Evolutionary conservation across 64 coral and sea anemone genomes (phyloP).

Genomic region (Stichodactyla helianthus): DNA sequence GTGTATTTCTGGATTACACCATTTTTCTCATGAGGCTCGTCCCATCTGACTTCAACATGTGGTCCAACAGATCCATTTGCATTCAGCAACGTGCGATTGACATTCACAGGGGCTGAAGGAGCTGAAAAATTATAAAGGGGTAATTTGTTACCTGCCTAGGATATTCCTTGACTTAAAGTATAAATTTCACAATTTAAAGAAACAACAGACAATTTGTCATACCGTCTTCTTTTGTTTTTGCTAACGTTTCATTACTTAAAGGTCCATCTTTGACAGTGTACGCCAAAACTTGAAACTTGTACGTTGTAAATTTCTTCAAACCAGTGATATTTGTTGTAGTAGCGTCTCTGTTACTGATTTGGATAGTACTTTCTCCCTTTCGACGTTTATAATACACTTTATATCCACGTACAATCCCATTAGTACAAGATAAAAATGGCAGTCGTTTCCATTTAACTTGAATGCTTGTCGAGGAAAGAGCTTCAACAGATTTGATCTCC

Average conservation of each 20-base stretch:
- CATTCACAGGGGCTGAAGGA: neutral
- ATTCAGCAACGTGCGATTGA: neutral
- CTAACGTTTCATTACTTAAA: neutral
- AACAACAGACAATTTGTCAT: neutral
- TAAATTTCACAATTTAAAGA: neutral
- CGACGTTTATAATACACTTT: neutral
- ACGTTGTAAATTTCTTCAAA: neutral
- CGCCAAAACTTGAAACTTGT: neutral
- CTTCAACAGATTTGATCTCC: neutral
- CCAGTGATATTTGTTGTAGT: neutral
- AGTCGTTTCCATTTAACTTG: neutral
- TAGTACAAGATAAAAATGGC: neutral
- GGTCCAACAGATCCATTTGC: neutral
- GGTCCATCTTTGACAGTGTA: slow-evolving; percentile 18
- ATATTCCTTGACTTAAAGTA: neutral
- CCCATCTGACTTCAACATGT: slow-evolving; percentile 5
- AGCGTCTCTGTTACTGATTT: neutral
- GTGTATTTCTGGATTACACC: slow-evolving; percentile 2
- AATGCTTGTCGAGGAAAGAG: neutral
- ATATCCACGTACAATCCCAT: slow-evolving; percentile 9
- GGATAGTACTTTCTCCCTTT: neutral
- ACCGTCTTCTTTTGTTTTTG: slow-evolving; percentile 12
- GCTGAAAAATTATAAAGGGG: neutral
- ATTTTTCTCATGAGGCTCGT: neutral
- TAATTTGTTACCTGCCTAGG: neutral